A percentile compares a stretch with the other conserved stretches of the same genome.
These are phyloP conservation scores for Lamellibrachia satsuma DNA, from an alignment of 2,888 invertebrate species.

Conservation along the genomic window DNA sequence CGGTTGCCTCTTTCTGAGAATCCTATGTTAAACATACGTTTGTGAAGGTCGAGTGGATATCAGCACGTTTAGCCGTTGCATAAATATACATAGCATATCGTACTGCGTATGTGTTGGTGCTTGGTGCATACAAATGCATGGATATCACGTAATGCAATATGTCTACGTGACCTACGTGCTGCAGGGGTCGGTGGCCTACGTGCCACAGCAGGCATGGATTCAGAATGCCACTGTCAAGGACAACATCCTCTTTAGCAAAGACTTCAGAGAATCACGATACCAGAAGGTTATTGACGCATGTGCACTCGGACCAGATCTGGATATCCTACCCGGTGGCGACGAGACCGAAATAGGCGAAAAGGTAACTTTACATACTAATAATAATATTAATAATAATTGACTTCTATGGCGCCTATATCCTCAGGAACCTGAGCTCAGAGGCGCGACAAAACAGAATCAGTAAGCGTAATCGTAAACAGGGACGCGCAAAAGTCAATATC, in stretches of 20 bases:
- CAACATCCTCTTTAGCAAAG: slow-evolving; percentile 89
- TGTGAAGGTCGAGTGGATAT: too few species aligned
- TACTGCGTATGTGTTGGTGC: not conserved
- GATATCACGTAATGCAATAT: not conserved
- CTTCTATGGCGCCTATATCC: too few species aligned
- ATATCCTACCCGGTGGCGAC: slow-evolving; percentile 89
- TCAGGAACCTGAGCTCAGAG: too few species aligned
- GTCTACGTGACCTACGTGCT: not conserved
- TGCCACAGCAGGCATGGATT: slow-evolving; percentile 84
- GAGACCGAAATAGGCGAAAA: slow-evolving; percentile 98
- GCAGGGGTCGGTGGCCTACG: slow-evolving; percentile 69
- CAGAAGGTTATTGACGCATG: slow-evolving; percentile 86
- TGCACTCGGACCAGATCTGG: slow-evolving; percentile 88
- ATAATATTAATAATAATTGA: too few species aligned
- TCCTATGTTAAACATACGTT: too few species aligned
- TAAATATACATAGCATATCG: too few species aligned
- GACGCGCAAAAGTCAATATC: too few species aligned
- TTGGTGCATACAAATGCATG: not conserved
- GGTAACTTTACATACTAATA: slow-evolving; percentile 53
- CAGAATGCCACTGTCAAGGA: slow-evolving; percentile 93
- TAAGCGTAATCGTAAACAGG: too few species aligned
- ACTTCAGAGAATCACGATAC: slow-evolving; percentile 77
- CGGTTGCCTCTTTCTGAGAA: too few species aligned
- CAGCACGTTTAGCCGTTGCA: not conserved
- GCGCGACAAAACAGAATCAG: too few species aligned